Percentiles rank a stretch among this genome's conserved stretches.
phyloP scores from a whole-genome alignment of 1,140 invertebrate genomes.

The Microplitis mediator region DNA sequence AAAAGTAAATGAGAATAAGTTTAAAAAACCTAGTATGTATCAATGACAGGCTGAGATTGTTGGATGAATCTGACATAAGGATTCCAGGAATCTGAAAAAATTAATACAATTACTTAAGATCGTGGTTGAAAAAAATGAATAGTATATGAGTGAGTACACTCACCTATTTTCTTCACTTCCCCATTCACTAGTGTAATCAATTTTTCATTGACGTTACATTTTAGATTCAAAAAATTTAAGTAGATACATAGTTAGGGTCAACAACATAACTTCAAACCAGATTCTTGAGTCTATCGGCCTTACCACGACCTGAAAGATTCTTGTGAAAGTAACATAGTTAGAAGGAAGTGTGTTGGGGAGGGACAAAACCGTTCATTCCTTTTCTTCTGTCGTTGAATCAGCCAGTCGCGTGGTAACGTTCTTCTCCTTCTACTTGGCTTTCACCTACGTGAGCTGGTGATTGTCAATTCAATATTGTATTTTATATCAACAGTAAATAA shows the following conservation, averaged over 20 bases:
- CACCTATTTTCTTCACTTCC: too few relatives aligned
- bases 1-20: too few relatives aligned
- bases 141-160: too few relatives aligned
- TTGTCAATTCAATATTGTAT: slow-evolving; percentile 8
- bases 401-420: slow-evolving; percentile 35
- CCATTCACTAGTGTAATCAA: slow-evolving; percentile 5
- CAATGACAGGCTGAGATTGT: too few relatives aligned
- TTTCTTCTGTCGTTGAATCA: slow-evolving; percentile 29
- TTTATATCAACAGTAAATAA: too few relatives aligned
- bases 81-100: background rate
- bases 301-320: slow-evolving; percentile 32
- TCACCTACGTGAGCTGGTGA: slow-evolving; percentile 28
- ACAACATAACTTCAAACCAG: background rate
- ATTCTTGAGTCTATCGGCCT: slow-evolving; percentile 12
- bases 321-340: slow-evolving; percentile 52
- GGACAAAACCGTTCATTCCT: slow-evolving; percentile 20
- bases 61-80: too few relatives aligned
- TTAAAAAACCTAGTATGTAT: too few relatives aligned
- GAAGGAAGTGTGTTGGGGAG: slow-evolving; percentile 21
- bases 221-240: background rate
- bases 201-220: too few relatives aligned
- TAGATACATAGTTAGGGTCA: background rate
- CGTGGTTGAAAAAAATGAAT: too few relatives aligned
- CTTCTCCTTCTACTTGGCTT: slow-evolving; percentile 29
- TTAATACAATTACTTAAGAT: too few relatives aligned